Base-by-base conservation (phyloP, 2,797 vertebrate species). In the Betta splendens region DNA sequence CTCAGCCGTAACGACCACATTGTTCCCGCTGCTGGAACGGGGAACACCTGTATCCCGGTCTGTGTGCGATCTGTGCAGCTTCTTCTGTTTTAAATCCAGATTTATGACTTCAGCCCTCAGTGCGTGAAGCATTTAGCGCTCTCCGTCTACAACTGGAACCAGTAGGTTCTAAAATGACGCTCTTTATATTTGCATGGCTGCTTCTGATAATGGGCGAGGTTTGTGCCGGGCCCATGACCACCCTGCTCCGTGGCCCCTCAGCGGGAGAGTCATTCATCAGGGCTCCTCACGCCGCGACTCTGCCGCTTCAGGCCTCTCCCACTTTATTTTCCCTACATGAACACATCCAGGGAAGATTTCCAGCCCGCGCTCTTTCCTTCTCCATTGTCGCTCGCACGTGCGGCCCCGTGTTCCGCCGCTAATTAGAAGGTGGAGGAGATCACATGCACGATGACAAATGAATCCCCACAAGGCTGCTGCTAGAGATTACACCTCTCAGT, bases 351-450 rank as follows among this genome's bases (percentile, higher is more conserved):
- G 38, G 69, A 63, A 28, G 37, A 60, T 5, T 20, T 35, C 29
- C 38, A 5, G 39, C 55, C 61, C 71, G 49, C 57, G 53, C 74
- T 75, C 50, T 66, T 37, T 52, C 26, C 20, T 47, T 38, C 33
- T 56, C 17, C 65, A 32, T 49, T 23, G 38, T 37, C 18, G 5
- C 31, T 22, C 36, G 39, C 55, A 42, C 46, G 35, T 31, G 20
- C 28, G 48, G 54, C 56, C 35, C 38, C 62, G 44, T 69, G 52
- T 75, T 73, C 54, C 70, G 29, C 40, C 80, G 64, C 76, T 83
- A 81, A 85, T 87, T 77, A 87, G 62, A 74, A 83, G 72, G 59
- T 45, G 68, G 52, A 72, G 42, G 54, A 58, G 43, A 61, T 80
- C 58, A 49, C 67, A 75, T 60, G 52, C 56, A 73, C 69, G 62